Evolutionary conservation across 2,888 invertebrate species (phyloP), one percentile per base, ranked within the genome.

Genomic region (Drosophila nigritarsus): DNA sequence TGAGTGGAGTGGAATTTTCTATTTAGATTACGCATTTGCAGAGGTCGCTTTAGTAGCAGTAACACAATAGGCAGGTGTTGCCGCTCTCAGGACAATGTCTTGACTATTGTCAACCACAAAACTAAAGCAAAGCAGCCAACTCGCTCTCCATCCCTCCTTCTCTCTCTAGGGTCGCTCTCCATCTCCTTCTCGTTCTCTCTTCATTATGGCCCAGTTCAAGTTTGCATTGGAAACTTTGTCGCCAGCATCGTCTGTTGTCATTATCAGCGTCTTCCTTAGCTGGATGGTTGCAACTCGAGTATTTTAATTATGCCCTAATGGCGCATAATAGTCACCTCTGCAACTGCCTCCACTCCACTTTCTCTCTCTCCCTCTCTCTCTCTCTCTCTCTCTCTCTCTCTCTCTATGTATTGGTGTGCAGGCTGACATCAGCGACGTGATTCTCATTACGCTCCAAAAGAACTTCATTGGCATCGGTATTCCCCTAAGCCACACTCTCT

Each of bases 241-340:
- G 51, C 27, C 24, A n/a, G 54, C 62, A 56, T 48, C 20, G 62
- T 67, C 65, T 49, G 50, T 74, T 75, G 69, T 70, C 72, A 60
- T 75, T 84, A 67, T 73, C 73, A 67, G 66, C 68, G 67, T 74
- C 67, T 66, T 66, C 30, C 56, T 66, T 63, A 50, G 60, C 65
- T 66, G 54, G 55, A 36, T 65, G 54, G 38, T 51, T 75, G 80
- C 75, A 84, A 82, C 91, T 91, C 80, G 87, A 90, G 84, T 85
- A 90, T 91, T 91, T 91, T 91, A 91, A 91, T 91, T 91, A 91
- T 89, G 85, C 91, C 89, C 91, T 89, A 91, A 91, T 91, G 90
- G 91, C 86, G 83, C 83, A 89, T 86, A 91, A 90, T 89, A 83
- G 88, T 83, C 84, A 66, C 82, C 83, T 80, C 79, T 64, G 56